A percentile compares a stretch with the other conserved stretches of the same genome.
These are phyloP conservation scores for Calcarius lapponicus DNA, from an alignment of 2,797 vertebrate genomes.

Conservation along the genomic window DNA sequence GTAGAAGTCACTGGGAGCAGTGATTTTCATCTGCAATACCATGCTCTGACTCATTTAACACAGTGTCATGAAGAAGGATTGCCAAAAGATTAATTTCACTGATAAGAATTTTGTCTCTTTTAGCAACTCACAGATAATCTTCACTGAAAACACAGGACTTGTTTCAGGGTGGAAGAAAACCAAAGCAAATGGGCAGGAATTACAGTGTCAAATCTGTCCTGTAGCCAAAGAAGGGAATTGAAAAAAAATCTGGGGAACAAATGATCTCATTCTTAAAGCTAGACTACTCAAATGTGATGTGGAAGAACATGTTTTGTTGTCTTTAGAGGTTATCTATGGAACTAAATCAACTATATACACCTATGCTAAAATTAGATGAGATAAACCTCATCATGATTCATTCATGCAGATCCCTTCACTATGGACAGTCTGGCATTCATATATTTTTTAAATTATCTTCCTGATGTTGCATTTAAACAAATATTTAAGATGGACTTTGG, in stretches of 20 bases:
- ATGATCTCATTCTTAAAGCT: background rate
- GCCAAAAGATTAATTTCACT: background rate
- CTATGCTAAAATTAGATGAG: background rate
- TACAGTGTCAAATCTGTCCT: background rate
- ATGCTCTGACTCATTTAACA: background rate
- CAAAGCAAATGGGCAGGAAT: background rate
- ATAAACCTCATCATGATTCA: background rate
- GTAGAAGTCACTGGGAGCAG: background rate
- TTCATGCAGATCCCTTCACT: background rate
- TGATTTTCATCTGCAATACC: background rate
- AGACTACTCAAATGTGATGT: background rate
- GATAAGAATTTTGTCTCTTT: background rate
- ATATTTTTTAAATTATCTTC: background rate
- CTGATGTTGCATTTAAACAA: background rate
- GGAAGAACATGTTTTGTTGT: background rate
- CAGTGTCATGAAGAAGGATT: background rate
- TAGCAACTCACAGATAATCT: background rate
- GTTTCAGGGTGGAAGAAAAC: background rate
- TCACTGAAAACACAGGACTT: background rate
- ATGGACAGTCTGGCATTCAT: background rate
- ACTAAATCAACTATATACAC: background rate
- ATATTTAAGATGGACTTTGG: background rate
- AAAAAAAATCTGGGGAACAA: background rate
- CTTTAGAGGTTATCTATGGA: background rate
- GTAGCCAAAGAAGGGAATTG: background rate